Evolutionary conservation across 2,113 vertebrate genomes (phyloP), one percentile per base, ranked within the genome.

Genomic region (Periophthalmus modestus): DNA sequence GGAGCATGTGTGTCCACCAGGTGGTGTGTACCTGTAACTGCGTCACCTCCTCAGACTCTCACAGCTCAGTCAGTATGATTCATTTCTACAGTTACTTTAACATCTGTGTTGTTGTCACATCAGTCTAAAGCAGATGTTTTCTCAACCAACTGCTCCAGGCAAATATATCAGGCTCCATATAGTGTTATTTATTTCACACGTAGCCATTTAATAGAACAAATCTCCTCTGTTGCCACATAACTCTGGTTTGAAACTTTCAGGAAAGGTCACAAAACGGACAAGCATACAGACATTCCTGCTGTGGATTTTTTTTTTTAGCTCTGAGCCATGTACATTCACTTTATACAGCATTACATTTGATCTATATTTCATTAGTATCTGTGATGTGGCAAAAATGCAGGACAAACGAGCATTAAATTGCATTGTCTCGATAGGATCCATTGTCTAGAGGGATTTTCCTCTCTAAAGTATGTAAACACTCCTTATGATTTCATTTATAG

Each of bases 401-500:
- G 28, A 34, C 59, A 34, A 14, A 62, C 15, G 18, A 3, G 24
- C 14, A 34, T 62, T 62, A 18, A 18, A 18, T 62, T 13, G 10
- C 24, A 14, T 28, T 61, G 5, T 61, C 11, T 61, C 1, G 13
- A 24, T 61, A 23, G 24, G 34, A 62, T 34, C 14, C 28, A 34
- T 34, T 62, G 59, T 62, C 28, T 6, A 62, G 4, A 16, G 59
- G 18, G 11, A n/a, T 11, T 39, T 63, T 59, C 21, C 57, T 28
- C 33, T 36, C 19, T 65, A 13, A 65, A 65, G 21, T 39, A 36
- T 65, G 18, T 65, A 65, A 65, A 65, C 62, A 65, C 34, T 34
- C 18, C 36, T 74, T 12, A 83, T 80, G 59, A 79, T 87, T 86
- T 87, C 47, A 69, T 82, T 82, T 47, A 75, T 74, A 77, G 66